A percentile compares a stretch with the other conserved stretches of the same genome.
Conservation (phyloP, 2,797 vertebrate species). For the Lates japonicus region DNA sequence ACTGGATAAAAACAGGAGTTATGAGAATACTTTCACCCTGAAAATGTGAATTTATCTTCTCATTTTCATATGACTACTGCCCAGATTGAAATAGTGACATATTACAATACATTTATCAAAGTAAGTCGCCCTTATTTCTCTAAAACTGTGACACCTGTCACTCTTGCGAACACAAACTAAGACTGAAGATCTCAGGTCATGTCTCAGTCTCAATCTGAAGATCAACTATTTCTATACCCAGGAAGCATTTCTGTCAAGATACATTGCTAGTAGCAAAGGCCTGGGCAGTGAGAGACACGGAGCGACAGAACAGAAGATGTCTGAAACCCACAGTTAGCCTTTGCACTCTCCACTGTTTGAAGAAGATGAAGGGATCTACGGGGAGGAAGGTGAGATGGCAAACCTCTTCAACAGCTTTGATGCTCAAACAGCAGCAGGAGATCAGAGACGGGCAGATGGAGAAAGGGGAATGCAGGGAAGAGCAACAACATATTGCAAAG, state of each 20-base stretch:
- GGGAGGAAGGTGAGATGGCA: constrained; percentile 72
- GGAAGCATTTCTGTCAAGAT: constrained; percentile 30
- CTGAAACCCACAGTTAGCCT: constrained; percentile 74
- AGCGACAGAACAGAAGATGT: neutral
- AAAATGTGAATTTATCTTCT: neutral
- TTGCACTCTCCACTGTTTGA: constrained; percentile 70
- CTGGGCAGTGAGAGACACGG: constrained; percentile 1
- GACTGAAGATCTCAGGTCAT: constrained; percentile 2
- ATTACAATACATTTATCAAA: neutral
- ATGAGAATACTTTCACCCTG: neutral
- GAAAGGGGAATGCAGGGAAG: constrained; percentile 62
- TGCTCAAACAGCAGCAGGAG: constrained; percentile 78
- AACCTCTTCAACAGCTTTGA: constrained; percentile 83
- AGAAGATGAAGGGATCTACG: constrained; percentile 76
- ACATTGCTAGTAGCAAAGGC: constrained; percentile 29
- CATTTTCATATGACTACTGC: neutral
- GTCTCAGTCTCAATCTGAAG: constrained; percentile 19
- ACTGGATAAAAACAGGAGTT: neutral
- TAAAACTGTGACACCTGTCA: neutral
- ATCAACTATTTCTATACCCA: constrained; percentile 14
- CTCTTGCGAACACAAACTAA: neutral
- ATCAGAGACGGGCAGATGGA: constrained; percentile 70
- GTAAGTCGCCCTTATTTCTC: neutral
- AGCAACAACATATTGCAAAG: constrained; percentile 46
- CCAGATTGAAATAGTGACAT: neutral